phyloP scores from a whole-genome alignment of 2,113 vertebrate species.

The Thymallus thymallus region DNA sequence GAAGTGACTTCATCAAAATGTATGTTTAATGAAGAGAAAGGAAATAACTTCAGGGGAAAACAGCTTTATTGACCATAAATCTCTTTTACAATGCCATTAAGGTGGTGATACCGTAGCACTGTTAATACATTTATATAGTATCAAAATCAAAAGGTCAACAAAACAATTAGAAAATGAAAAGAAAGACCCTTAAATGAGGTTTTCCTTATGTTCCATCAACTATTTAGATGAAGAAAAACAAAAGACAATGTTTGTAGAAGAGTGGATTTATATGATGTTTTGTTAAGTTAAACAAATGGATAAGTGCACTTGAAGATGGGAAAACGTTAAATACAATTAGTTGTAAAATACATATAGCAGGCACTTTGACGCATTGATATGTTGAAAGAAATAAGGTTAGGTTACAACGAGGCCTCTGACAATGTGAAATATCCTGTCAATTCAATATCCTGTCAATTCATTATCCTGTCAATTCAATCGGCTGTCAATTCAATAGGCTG shows the following conservation, averaged over 20 bases:
- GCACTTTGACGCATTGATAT: slow-evolving; percentile 48
- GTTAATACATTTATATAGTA: slow-evolving; percentile 25
- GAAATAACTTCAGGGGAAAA: slow-evolving; percentile 24
- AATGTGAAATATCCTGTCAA: slow-evolving; percentile 7
- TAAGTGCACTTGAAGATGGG: slow-evolving; percentile 55
- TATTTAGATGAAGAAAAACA: background rate
- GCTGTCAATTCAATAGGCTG: slow-evolving; percentile 8
- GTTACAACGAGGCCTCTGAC: slow-evolving; percentile 12
- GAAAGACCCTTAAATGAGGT: background rate
- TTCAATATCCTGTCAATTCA: slow-evolving; percentile 16
- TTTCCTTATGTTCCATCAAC: background rate
- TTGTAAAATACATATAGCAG: slow-evolving; percentile 44
- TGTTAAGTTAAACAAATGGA: slow-evolving; percentile 51
- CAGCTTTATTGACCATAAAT: slow-evolving; percentile 48
- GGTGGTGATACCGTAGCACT: slow-evolving; percentile 17
- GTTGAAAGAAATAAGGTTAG: slow-evolving; percentile 9
- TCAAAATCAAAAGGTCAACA: slow-evolving; percentile 21
- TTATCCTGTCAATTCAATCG: background rate
- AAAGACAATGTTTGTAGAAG: slow-evolving; percentile 37
- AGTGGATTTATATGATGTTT: slow-evolving; percentile 52
- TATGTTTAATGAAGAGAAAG: background rate
- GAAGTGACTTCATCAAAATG: background rate
- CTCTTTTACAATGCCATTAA: slow-evolving; percentile 32
- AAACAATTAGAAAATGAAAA: slow-evolving; percentile 15
- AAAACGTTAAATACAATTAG: slow-evolving; percentile 45